These are phyloP conservation scores for Ophioninae sp. DNA, from an alignment of 2,888 invertebrate species.

Conservation along the genomic window DNA sequence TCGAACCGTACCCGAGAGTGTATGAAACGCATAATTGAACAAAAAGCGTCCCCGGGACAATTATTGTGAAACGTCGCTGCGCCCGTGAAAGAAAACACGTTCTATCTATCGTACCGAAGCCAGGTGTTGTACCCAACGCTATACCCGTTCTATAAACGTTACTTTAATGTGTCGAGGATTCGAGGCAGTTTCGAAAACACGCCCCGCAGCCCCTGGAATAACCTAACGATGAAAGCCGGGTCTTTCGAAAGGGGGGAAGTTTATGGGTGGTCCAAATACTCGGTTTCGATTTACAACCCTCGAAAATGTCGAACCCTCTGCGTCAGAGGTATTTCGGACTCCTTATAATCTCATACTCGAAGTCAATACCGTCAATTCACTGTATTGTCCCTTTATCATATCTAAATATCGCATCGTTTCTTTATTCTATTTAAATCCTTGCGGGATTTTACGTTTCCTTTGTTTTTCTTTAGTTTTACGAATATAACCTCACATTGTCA, in stretches of 20 bases:
- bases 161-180: constrained; percentile 8
- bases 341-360: background rate
- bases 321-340: background rate
- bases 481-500: too few species aligned
- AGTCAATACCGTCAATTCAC: background rate
- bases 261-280: background rate
- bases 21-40: constrained; percentile 7
- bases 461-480: too few species aligned
- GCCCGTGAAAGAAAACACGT: constrained; percentile 7
- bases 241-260: background rate
- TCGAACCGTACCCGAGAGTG: constrained; percentile 30
- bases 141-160: constrained; percentile 34
- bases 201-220: constrained; percentile 14
- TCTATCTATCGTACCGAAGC: constrained; percentile 10
- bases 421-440: too few species aligned
- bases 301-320: background rate
- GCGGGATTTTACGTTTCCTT: too few species aligned
- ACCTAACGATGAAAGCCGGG: background rate
- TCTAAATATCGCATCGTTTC: background rate
- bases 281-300: background rate
- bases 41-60: constrained; percentile 24
- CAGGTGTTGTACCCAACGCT: constrained; percentile 25
- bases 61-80: constrained; percentile 5
- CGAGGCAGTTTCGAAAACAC: constrained; percentile 38
- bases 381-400: background rate